phyloP scores from a whole-genome alignment of 92 coral and sea anemone genomes.

The Zoanthus solanderi region DNA sequence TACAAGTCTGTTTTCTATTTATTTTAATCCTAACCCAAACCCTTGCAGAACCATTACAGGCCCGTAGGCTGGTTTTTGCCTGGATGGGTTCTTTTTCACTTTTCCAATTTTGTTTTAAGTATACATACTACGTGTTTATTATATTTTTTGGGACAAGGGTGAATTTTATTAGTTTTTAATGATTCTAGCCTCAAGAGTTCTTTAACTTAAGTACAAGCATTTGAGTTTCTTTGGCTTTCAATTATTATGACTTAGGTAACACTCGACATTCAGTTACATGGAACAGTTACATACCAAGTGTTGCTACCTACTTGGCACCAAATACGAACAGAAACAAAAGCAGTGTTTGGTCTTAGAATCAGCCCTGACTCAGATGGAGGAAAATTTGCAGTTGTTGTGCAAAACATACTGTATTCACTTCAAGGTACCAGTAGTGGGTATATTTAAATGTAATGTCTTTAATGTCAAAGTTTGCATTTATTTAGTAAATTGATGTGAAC shows the following conservation, averaged over 20 bases:
- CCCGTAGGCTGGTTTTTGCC: too few relatives aligned
- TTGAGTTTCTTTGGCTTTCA: neutral
- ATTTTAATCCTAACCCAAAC: too few relatives aligned
- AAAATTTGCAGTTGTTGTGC: slow-evolving; percentile 77
- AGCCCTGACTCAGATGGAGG: slow-evolving; percentile 70
- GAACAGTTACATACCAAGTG: slow-evolving; percentile 44
- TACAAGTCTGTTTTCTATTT: too few relatives aligned
- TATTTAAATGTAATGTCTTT: neutral
- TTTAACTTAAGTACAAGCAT: neutral
- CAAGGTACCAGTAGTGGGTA: slow-evolving; percentile 62
- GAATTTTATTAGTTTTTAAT: too few relatives aligned
- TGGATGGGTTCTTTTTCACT: too few relatives aligned
- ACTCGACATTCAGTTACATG: slow-evolving; percentile 43
- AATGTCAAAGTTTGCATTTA: neutral
- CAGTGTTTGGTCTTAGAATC: slow-evolving; percentile 63
- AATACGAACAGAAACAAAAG: slow-evolving; percentile 42
- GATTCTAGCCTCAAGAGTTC: too few relatives aligned
- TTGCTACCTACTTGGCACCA: slow-evolving; percentile 55
- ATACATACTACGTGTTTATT: too few relatives aligned
- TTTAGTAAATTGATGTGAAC: neutral
- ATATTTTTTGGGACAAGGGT: too few relatives aligned
- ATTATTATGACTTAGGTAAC: slow-evolving; percentile 30
- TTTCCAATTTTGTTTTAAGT: too few relatives aligned
- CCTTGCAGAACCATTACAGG: too few relatives aligned
- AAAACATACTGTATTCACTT: slow-evolving; percentile 71